These are phyloP conservation scores for Galerucella nymphaeae DNA, from an alignment of 2,888 invertebrate genomes.

Conservation along the genomic window DNA sequence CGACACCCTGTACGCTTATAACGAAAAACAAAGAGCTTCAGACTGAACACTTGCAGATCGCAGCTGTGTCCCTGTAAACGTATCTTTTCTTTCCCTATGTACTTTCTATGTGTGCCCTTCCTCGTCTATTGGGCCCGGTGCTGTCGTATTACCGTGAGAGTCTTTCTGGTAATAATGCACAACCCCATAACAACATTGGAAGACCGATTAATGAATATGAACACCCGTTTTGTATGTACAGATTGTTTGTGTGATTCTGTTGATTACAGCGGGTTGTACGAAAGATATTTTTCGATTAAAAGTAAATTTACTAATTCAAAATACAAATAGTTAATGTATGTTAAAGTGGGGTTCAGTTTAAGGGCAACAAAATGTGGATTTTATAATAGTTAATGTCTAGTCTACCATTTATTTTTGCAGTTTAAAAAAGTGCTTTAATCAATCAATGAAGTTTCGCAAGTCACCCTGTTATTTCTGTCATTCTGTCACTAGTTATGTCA, in stretches of 20 bases:
- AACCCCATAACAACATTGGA: conserved; percentile 13
- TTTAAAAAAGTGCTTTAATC: no score
- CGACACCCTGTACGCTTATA: background rate
- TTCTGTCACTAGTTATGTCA: no score
- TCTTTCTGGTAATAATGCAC: conserved; percentile 17
- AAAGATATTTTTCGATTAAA: background rate
- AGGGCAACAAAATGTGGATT: no score
- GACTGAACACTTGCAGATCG: conserved; percentile 60
- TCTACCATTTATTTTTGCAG: no score
- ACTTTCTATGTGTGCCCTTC: conserved; percentile 11
- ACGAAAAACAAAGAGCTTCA: conserved; percentile 42
- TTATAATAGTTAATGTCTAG: no score
- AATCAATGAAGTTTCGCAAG: no score
- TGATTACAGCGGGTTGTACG: conserved; percentile 1
- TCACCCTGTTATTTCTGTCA: no score
- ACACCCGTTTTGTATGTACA: conserved; percentile 34
- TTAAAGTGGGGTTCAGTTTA: no score
- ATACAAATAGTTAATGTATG: no score
- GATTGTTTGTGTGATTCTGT: conserved; percentile 25
- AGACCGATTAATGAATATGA: conserved; percentile 17
- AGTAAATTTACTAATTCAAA: no score
- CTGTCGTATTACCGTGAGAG: conserved; percentile 32
- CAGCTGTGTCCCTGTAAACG: conserved; percentile 54
- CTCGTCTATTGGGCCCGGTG: conserved; percentile 31
- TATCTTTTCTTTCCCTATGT: conserved; percentile 31